Evolutionary conservation across 2,797 vertebrate species (phyloP).

Genomic region (Bradypodion pumilum): DNA sequence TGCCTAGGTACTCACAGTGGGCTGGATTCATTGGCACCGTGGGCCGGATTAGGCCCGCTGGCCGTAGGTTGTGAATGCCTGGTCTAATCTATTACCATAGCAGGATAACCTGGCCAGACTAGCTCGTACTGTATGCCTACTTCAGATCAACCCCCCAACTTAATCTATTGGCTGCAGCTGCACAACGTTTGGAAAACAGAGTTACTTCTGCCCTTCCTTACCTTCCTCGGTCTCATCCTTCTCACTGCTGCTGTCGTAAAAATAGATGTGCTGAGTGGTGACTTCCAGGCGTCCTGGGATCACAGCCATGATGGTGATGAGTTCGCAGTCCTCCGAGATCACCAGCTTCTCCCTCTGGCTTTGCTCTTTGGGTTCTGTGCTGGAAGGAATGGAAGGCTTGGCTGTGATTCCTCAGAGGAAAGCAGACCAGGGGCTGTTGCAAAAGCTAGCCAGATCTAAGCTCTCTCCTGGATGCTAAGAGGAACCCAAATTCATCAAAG

Average conservation of each 20-base stretch:
- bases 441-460: too few relatives aligned
- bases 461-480: background rate
- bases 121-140: too few relatives aligned
- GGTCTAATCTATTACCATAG: too few relatives aligned
- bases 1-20: too few relatives aligned
- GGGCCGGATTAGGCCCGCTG: too few relatives aligned
- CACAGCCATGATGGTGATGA: conserved; percentile 92
- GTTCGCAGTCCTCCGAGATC: conserved; percentile 93
- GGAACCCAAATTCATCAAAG: too few relatives aligned
- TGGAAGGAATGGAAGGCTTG: conserved; percentile 34
- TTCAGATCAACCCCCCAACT: too few relatives aligned
- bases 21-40: too few relatives aligned
- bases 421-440: too few relatives aligned
- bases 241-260: conserved; percentile 91
- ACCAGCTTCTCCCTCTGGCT: conserved; percentile 93
- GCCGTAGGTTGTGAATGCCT: too few relatives aligned
- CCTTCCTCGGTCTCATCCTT: conserved; percentile 96
- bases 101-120: too few relatives aligned
- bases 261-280: conserved; percentile 94
- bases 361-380: conserved; percentile 86
- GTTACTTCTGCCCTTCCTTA: conserved; percentile 55
- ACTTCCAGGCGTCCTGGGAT: conserved; percentile 91
- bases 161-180: background rate
- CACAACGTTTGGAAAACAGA: background rate
- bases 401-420: background rate